Base-by-base conservation (phyloP, 2,888 invertebrate genomes). In the Aphodius sticticus region DNA sequence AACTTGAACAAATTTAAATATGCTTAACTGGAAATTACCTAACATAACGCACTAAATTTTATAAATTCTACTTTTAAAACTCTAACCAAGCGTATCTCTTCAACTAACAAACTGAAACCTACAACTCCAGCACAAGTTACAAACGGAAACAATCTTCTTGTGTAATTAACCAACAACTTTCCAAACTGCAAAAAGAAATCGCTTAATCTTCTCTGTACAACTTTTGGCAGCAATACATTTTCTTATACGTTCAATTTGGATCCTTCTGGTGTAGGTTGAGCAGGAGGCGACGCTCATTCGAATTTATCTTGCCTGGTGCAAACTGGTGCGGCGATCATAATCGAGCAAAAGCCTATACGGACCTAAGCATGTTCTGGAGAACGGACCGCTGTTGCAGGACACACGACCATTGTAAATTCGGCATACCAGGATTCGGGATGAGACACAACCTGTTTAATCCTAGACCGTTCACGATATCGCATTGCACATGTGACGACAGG, bases 401-500 rank as follows among this genome's bases (percentile, higher is more conserved):
- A 76, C 95, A 95, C 88, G 95, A 95, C 89, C 91, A 92, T 86
- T 96, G 95, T 78, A 88, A 91, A 85, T 91, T 92, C 86, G 91
- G 85, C 80, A 92, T 95, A 85, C 92, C 91, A 53, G 92, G 92
- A 72, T 92, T 94, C 87, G 89, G 90, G 82, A 90, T 91, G 84
- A 91, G 91, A 86, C 94, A 90, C 87, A 89, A 92, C 85, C 90
- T 92, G 85, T 92, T 93, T 91, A 95, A 96, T 91, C 91, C 90
- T 87, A 90, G 93, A 82, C 93, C 94, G 83, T 94, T 93, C 89
- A 95, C 95, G 69, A 90, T 95, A 83, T 94, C 94, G 86, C 94
- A 95, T 88, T 96, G 95, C 89, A 91, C 91, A 83, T 96, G 95
- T 88, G 95, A 96, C 89, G 91, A 92, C 90, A 94, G 94, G 95